Percentiles rank a stretch among this genome's conserved stretches.
phyloP scores from a whole-genome alignment of 2,113 vertebrate species.

The Hypocryptadius cinnamomeus region DNA sequence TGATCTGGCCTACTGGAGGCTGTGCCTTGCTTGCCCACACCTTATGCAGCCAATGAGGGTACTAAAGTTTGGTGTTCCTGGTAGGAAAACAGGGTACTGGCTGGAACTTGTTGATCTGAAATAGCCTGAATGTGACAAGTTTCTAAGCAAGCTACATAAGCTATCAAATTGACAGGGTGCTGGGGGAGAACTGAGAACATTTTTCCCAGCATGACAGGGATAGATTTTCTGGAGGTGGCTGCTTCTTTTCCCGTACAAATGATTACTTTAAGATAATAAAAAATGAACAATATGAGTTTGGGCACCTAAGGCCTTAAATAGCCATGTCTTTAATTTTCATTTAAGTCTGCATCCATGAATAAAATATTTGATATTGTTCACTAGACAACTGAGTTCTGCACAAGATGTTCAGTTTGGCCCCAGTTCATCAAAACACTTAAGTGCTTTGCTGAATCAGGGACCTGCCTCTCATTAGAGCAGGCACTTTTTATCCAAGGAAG shows the following conservation, averaged over 20 bases:
- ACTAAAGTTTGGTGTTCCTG: neutral
- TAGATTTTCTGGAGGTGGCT: conserved; percentile 46
- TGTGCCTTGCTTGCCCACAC: neutral
- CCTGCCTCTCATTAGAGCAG: conserved; percentile 32
- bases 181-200: conserved; percentile 14
- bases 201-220: conserved; percentile 28
- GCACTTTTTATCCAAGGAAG: conserved; percentile 1
- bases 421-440: conserved; percentile 60
- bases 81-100: neutral
- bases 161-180: neutral
- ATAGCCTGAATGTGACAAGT: neutral
- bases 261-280: conserved; percentile 44
- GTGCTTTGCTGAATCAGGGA: conserved; percentile 55
- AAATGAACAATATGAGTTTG: conserved; percentile 33
- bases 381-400: conserved; percentile 48
- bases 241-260: conserved; percentile 39
- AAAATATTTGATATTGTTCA: conserved; percentile 46
- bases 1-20: neutral
- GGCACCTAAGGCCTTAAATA: conserved; percentile 40
- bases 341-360: conserved; percentile 55
- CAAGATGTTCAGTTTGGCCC: conserved; percentile 59
- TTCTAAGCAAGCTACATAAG: neutral
- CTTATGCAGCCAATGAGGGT: neutral
- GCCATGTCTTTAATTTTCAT: conserved; percentile 48
- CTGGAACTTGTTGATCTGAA: neutral